Percentiles rank a stretch among this genome's conserved stretches.
These are phyloP conservation scores for Frieseomelitta varia DNA, from an alignment of 1,140 invertebrate genomes.

Conservation along the genomic window DNA sequence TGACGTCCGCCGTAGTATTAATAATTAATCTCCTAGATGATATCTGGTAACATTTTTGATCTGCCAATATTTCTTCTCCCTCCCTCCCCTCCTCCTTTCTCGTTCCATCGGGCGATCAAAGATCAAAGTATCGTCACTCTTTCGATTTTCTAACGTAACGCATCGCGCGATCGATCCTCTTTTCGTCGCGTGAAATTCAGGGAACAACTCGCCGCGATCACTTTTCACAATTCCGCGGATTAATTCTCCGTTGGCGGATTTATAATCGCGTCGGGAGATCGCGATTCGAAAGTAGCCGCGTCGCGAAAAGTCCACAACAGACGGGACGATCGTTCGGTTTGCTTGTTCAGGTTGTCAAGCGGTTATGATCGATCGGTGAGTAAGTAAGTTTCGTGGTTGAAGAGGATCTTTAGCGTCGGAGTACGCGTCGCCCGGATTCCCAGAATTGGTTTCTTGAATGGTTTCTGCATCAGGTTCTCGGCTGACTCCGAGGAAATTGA, in stretches of 20 bases:
- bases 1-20: constrained; percentile 52
- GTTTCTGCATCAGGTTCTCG: neutral
- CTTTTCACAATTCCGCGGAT: constrained; percentile 15
- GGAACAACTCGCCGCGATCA: constrained; percentile 2
- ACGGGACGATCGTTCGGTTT: neutral
- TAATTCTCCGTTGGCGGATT: neutral
- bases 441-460: neutral
- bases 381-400: neutral
- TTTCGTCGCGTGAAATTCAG: constrained; percentile 44
- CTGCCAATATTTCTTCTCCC: constrained; percentile 63
- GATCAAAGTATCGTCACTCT: constrained; percentile 70
- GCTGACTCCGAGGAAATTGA: neutral
- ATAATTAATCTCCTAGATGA: constrained; percentile 74
- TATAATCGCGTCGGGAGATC: constrained; percentile 21
- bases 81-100: too few relatives aligned
- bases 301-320: neutral
- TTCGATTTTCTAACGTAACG: constrained; percentile 61
- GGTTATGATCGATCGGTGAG: neutral
- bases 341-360: neutral
- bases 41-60: constrained; percentile 18
- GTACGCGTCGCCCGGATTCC: neutral
- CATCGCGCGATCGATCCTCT: constrained; percentile 21
- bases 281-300: constrained; percentile 20
- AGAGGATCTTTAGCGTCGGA: too few relatives aligned
- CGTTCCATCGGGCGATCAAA: constrained; percentile 50